These are phyloP conservation scores for Drosophila tani DNA, from an alignment of 1,140 invertebrate species.

Conservation along the genomic window DNA sequence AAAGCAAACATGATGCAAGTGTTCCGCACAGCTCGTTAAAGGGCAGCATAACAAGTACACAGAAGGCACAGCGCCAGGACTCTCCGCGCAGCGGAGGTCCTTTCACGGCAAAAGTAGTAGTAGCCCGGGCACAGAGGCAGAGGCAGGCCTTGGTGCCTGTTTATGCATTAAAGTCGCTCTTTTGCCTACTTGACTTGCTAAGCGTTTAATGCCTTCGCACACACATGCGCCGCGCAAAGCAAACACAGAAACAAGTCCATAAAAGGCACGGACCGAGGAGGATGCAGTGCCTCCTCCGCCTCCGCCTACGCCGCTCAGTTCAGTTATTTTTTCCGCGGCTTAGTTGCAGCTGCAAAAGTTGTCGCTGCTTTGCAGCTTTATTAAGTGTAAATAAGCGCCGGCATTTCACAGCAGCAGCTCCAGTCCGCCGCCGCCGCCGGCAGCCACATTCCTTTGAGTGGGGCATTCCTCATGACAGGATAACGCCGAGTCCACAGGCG, in stretches of 20 bases:
- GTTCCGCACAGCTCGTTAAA: conserved; percentile 64
- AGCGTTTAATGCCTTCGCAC: conserved; percentile 72
- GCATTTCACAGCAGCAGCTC: conserved; percentile 71
- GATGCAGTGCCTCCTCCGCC: conserved; percentile 10
- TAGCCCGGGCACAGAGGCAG: conserved; percentile 8
- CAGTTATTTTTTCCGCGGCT: conserved; percentile 32
- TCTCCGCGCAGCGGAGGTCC: not conserved
- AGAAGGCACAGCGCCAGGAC: conserved; percentile 38
- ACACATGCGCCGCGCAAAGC: conserved; percentile 42
- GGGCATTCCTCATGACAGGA: conserved; percentile 26
- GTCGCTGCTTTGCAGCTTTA: conserved; percentile 62
- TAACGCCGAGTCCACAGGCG: conserved; percentile 3
- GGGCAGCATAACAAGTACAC: conserved; percentile 63
- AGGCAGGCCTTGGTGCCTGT: conserved; percentile 31
- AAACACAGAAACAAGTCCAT: conserved; percentile 38
- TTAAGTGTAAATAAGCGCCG: conserved; percentile 80
- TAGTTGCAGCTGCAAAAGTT: conserved; percentile 60
- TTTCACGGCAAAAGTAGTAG: conserved; percentile 9
- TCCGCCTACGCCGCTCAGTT: not conserved
- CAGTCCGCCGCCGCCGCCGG: not conserved
- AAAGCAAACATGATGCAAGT: conserved; percentile 67
- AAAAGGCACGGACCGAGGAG: conserved; percentile 13
- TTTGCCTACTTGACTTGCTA: conserved; percentile 56
- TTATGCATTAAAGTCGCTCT: conserved; percentile 56
- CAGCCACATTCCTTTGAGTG: conserved; percentile 36